Conservation (phyloP, 2,888 invertebrate species). For the Cynaeus angustus region DNA sequence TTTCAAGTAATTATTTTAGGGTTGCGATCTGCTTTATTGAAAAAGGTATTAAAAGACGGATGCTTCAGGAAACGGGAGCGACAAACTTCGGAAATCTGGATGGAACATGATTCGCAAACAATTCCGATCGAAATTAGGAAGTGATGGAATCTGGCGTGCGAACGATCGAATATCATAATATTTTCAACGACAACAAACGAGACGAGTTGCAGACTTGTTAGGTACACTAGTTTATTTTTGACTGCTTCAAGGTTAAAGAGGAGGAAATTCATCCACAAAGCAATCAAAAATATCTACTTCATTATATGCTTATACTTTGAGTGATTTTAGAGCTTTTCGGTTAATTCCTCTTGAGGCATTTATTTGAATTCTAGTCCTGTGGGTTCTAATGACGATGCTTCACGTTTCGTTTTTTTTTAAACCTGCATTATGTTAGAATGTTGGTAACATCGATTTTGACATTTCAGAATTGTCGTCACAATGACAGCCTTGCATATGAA, state of each 20-base stretch:
- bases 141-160: not conserved
- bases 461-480: too few relatives aligned
- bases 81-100: constrained; percentile 1
- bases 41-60: constrained; percentile 55
- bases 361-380: too few relatives aligned
- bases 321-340: too few relatives aligned
- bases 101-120: constrained; percentile 13
- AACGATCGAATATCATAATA: constrained; percentile 5
- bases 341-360: too few relatives aligned
- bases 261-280: not conserved
- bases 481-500: too few relatives aligned
- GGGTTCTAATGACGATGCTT: too few relatives aligned
- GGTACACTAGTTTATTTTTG: too few relatives aligned
- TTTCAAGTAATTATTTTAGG: constrained; percentile 65
- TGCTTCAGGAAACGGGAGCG: constrained; percentile 27
- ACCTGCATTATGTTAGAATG: too few relatives aligned
- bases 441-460: too few relatives aligned
- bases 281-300: too few relatives aligned
- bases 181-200: not conserved
- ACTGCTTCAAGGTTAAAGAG: not conserved
- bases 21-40: constrained; percentile 53
- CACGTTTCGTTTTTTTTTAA: too few relatives aligned
- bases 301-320: too few relatives aligned
- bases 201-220: not conserved
- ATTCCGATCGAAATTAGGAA: not conserved